These are phyloP conservation scores for Habropoda laboriosa DNA, from an alignment of 1,140 invertebrate genomes.

Conservation along the genomic window DNA sequence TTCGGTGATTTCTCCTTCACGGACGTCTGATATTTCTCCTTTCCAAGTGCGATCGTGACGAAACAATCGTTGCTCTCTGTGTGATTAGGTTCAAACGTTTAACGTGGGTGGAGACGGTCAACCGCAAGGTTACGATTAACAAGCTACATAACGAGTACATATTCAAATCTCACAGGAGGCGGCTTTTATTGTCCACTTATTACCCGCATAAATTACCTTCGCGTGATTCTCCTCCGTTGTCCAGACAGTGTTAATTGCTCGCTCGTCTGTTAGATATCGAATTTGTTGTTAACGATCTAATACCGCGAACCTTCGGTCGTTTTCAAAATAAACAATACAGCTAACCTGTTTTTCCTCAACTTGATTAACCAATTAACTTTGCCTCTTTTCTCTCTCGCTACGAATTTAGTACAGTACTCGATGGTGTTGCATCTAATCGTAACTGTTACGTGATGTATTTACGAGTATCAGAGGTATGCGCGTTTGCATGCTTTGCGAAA, in stretches of 20 bases:
- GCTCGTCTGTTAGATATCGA: not conserved
- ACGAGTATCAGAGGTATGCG: not conserved
- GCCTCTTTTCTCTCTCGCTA: too few relatives aligned
- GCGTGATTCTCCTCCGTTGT: not conserved
- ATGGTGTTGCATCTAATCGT: too few relatives aligned
- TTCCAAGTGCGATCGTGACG: constrained; percentile 95
- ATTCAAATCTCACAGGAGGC: constrained; percentile 36
- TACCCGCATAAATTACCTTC: not conserved
- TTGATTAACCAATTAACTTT: too few relatives aligned
- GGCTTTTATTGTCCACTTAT: constrained; percentile 8
- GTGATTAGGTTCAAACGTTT: constrained; percentile 16
- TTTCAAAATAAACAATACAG: too few relatives aligned
- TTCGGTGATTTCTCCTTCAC: constrained; percentile 93
- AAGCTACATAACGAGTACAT: constrained; percentile 35
- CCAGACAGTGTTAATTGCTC: not conserved
- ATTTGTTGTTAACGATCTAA: not conserved
- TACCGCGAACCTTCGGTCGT: not conserved
- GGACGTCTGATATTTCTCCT: constrained; percentile 98
- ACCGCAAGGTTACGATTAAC: constrained; percentile 48
- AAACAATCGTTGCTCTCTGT: constrained; percentile 94
- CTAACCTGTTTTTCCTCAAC: too few relatives aligned
- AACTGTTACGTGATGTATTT: too few relatives aligned
- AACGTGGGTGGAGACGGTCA: constrained; percentile 40
- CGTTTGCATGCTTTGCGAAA: constrained; percentile 2
- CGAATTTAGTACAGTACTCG: too few relatives aligned